Evolutionary conservation across 2,888 invertebrate species (phyloP).

Genomic region (Zaprionus bogoriensis): DNA sequence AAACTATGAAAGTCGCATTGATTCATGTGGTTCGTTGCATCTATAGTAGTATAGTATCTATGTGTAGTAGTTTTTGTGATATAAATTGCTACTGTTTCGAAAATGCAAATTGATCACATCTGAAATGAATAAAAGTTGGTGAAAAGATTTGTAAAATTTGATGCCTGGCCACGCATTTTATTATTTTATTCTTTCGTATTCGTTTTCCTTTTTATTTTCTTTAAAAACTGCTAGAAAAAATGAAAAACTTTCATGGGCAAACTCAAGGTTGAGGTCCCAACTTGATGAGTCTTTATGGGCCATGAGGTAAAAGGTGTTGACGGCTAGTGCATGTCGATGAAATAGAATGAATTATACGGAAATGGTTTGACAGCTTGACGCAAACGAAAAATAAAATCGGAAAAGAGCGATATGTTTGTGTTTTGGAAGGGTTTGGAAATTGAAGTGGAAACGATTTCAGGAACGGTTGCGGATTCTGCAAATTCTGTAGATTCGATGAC

Average conservation of each 20-base stretch:
- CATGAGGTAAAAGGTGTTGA: conserved; percentile 38
- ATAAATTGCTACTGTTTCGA: conserved; percentile 8
- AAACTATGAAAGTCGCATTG: conserved; percentile 13
- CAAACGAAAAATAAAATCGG: conserved; percentile 11
- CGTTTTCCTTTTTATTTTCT: conserved; percentile 23
- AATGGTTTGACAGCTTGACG: conserved; percentile 21
- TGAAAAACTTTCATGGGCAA: conserved; percentile 33
- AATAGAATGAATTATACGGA: conserved; percentile 14
- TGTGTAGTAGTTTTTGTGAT: conserved; percentile 34
- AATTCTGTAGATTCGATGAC: conserved; percentile 21
- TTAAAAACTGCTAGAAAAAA: conserved; percentile 22
- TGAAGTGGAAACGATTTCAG: conserved; percentile 37
- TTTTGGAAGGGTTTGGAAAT: conserved; percentile 45
- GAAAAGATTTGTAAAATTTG: conserved; percentile 50
- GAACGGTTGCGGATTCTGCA: conserved; percentile 14
- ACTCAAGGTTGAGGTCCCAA: conserved; percentile 26
- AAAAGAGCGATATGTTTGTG: conserved; percentile 38
- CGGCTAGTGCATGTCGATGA: conserved; percentile 29
- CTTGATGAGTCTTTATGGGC: conserved; percentile 42
- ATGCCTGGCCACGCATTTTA: conserved; percentile 83
- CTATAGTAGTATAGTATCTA: conserved; percentile 5
- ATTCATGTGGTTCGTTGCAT: conserved; percentile 17
- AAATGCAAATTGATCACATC: conserved; percentile 24
- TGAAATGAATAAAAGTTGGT: conserved; percentile 55
- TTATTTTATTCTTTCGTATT: conserved; percentile 36